Conservation (phyloP, 2,888 invertebrate species). For the Caenorhabditis wallacei region DNA sequence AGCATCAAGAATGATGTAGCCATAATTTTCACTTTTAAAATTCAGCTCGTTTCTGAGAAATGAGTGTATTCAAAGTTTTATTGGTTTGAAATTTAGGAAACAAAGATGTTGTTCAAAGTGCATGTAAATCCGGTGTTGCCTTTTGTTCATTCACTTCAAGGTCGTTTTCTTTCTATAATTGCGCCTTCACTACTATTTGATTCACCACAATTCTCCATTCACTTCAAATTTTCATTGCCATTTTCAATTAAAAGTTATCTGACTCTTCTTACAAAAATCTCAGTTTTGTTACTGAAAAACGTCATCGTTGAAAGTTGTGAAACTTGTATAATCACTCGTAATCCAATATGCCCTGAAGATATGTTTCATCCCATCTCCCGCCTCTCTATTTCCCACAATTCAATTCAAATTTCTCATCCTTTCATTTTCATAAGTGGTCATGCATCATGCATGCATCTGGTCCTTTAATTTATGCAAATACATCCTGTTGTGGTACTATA, state of each 20-base stretch:
- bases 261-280: too few relatives aligned
- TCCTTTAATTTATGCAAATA: slow-evolving; percentile 25
- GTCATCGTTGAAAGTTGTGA: too few relatives aligned
- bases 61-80: too few relatives aligned
- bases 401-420: slow-evolving; percentile 16
- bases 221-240: slow-evolving; percentile 4
- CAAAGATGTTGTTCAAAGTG: slow-evolving; percentile 6
- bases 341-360: slow-evolving; percentile 3
- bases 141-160: slow-evolving; percentile 38
- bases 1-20: too few relatives aligned
- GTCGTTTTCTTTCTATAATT: slow-evolving; percentile 28
- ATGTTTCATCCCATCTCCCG: slow-evolving; percentile 1
- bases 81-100: too few relatives aligned
- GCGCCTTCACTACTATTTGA: slow-evolving; percentile 3
- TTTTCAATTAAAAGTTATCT: not conserved
- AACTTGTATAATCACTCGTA: slow-evolving; percentile 22
- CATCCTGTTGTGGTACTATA: too few relatives aligned
- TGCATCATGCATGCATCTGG: not conserved
- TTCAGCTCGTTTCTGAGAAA: too few relatives aligned
- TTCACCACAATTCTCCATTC: slow-evolving; percentile 3
- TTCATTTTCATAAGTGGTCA: slow-evolving; percentile 4
- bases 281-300: too few relatives aligned
- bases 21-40: too few relatives aligned
- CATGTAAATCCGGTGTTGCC: slow-evolving; percentile 1
- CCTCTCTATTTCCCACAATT: slow-evolving; percentile 17